phyloP scores from a whole-genome alignment of 2,888 invertebrate genomes.

The Apamea monoglypha region DNA sequence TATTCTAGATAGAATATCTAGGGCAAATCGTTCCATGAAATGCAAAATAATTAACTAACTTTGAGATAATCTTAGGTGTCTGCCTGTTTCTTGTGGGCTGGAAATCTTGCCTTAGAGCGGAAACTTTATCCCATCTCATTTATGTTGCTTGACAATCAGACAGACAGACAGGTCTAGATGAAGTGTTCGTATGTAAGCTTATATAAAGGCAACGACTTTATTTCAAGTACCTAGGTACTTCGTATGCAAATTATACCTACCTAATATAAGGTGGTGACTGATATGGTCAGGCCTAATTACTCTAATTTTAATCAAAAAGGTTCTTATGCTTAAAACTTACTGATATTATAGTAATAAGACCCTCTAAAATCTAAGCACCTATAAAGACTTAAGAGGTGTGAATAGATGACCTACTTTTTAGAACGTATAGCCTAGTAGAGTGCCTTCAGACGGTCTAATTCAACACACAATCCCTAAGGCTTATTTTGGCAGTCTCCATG shows the following conservation, averaged over 20 bases:
- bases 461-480: conserved; percentile 22
- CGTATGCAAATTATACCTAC: conserved; percentile 13
- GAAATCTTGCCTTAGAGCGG: not conserved
- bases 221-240: not conserved
- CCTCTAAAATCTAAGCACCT: conserved; percentile 40
- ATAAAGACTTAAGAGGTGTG: conserved; percentile 16
- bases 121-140: not conserved
- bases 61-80: not conserved
- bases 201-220: conserved; percentile 1
- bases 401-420: conserved; percentile 39
- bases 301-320: conserved; percentile 26
- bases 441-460: conserved; percentile 18
- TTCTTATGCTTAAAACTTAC: conserved; percentile 13
- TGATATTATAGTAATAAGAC: conserved; percentile 12
- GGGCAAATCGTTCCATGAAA: conserved; percentile 16
- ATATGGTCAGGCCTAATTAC: conserved; percentile 17
- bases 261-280: not conserved
- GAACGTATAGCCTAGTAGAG: conserved; percentile 6
- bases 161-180: not conserved
- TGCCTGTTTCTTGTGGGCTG: not conserved
- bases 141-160: conserved; percentile 4
- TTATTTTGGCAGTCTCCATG: conserved; percentile 34
- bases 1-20: not conserved
- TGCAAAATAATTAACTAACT: not conserved
- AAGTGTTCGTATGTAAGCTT: conserved; percentile 10